Evolutionary conservation across 37 sponge, comb jelly and placozoan species (phyloP), one percentile per base, ranked within the genome.

Genomic region (Ephydatia muelleri): DNA sequence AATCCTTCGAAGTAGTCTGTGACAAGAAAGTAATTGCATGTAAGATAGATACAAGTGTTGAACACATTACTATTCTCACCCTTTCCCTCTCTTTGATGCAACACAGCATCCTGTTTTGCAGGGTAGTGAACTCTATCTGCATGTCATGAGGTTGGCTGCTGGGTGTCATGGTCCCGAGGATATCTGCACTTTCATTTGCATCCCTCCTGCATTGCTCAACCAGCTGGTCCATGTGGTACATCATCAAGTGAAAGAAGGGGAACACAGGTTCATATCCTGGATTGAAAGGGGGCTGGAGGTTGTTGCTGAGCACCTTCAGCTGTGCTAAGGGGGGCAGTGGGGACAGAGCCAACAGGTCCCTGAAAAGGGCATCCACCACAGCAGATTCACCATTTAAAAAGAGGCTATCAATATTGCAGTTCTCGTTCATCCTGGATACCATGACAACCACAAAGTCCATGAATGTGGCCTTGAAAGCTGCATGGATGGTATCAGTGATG

Each of bases 401-500:
- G 23, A 91, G 40, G 16, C 83, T 72, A 75, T 93, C 94, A n/a
- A 96, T 43, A 76, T 93, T 90, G 47, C 72, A 75, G 72, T 76
- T 69, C 30, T 91, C 81, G 33, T 91, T 96, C 64, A 93, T 83
- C 31, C 87, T 85, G 34, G 84, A 83, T 35, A 93, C 19, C 91
- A 96, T 89, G 82, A 79, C 82, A 48, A 92, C 86, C 34, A 93
- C 64, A 69, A 92, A 96, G 36, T 93, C 91, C 38, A 84, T 79
- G 75, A 93, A 89, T 0, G 83, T 75, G 66, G 49, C 86, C 82
- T 88, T 87, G 83, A 91, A 93, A 31, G 49, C 81, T 21, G 81
- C 80, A 70, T 93, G 90, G 31, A 96, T 83, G 12, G 88, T 84
- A 64, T 93, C 94, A 49, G 94, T 87, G 70, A 93, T 89, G 84